Evolutionary conservation across 2,888 invertebrate genomes (phyloP), one percentile per base, ranked within the genome.

Genomic region (Cristatella mucedo): DNA sequence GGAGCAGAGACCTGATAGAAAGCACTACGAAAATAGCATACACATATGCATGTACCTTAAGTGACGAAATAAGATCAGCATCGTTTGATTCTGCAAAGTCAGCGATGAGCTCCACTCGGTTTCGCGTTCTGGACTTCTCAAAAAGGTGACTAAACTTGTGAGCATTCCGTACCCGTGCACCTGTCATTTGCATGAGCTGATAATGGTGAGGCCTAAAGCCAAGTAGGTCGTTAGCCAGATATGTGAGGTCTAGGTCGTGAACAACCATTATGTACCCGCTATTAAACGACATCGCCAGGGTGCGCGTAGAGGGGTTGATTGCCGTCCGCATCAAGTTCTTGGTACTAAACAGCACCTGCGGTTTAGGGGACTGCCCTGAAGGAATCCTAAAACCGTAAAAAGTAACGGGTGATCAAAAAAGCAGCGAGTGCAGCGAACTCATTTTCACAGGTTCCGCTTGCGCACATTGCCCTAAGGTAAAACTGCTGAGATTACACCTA

Each of bases 191-290:
- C 83, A 85, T 85, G 52, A 86, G 69, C 50, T 85, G 72, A 63
- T 84, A 86, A 65, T 85, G 74, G 64, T 81, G 82, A 33, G 87
- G 86, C 82, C 86, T 78, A 64, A 86, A 86, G 40, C 81, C 82
- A 54, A 75, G 74, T 49, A 89, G 72, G 66, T 89, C 86, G 46
- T 76, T 74, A 19, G 76, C 75, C 51, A 91, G 67, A 2, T 78
- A 80, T 22, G 75, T 72, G 45, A 91, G 71, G 66, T 86, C 80
- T 44, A 91, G 72, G 63, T 89, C 76, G 59, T 89, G 87, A 46
- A 91, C 77, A 26, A 89, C 75, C 55, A 91, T 79, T 40, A 91
- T 73, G 59, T 84, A 80, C 5, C 89, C 91, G 21, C 80, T 80
- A 1, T 85, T 82, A 0, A 87, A 87, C 48, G 85, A 83, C 62